These are phyloP conservation scores for Zaprionus lineosus DNA, from an alignment of 2,888 invertebrate genomes.

Conservation along the genomic window DNA sequence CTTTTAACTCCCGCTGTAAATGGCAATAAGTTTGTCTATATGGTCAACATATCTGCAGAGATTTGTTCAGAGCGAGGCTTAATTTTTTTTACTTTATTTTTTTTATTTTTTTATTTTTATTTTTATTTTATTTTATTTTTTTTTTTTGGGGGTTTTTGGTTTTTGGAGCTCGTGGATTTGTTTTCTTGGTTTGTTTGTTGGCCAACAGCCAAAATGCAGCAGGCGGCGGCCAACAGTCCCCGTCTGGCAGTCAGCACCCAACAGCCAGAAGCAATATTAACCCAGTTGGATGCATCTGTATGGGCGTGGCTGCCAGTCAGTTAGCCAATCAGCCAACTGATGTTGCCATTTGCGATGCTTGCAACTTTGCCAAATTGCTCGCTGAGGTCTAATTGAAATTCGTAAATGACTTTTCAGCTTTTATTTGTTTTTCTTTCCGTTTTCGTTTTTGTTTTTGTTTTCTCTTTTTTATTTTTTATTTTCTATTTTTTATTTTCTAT, in stretches of 20 bases:
- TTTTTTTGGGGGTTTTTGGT: too few species aligned
- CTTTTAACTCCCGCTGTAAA: too few species aligned
- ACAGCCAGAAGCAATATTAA: neutral
- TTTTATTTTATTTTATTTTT: too few species aligned
- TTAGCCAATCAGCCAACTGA: conserved; percentile 13
- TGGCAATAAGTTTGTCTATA: conserved; percentile 21
- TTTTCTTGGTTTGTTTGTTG: too few species aligned
- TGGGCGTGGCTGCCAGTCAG: conserved; percentile 6
- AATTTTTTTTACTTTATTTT: too few species aligned
- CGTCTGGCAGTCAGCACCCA: too few species aligned
- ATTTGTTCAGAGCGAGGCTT: conserved; percentile 1
- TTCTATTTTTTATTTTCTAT: neutral
- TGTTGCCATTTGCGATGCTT: conserved; percentile 24
- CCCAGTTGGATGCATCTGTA: neutral
- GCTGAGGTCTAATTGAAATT: conserved; percentile 36
- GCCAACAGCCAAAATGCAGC: conserved; percentile 31
- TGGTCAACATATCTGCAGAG: conserved; percentile 13
- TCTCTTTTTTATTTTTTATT: neutral
- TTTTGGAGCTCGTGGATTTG: too few species aligned
- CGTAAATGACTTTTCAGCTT: neutral
- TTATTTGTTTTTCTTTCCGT: too few species aligned
- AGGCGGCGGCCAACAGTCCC: too few species aligned
- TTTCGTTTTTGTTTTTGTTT: neutral
- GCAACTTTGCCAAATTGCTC: conserved; percentile 29
- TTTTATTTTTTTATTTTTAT: too few species aligned